Base-by-base conservation (phyloP, 2,888 invertebrate species). In the Linhomoeus sp. region DNA sequence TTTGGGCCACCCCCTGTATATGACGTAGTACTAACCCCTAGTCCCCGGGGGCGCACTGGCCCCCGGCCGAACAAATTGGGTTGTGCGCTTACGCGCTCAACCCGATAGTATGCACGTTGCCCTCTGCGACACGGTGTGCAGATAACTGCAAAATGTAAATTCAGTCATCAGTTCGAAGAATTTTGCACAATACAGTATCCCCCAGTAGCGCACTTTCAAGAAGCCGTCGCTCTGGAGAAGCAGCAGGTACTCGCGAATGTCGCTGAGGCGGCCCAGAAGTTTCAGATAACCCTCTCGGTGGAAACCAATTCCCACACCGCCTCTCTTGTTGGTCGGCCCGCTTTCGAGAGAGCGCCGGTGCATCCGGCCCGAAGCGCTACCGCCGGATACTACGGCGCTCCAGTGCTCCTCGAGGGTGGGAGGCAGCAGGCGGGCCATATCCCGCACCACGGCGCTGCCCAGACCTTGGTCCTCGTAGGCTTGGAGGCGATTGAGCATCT, bases 301-400 rank as follows among this genome's bases (percentile, higher is more conserved):
- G 77, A 75, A 38, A 92, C 76, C 53, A 94, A 71, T 66, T 94
- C 94, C 77, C 86, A 85, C 44, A 94, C 77, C 25, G 86, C 87
- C 23, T 84, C 23, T 84, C 82, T 66, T 92, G 92, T 60, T 87
- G 81, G 58, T 82, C 79, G 56, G 79, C 77, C 56, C 81, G 79
- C 46, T 75, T 72, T 50, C 78, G 76, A 17, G 73, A 68, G 52
- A 83, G 66, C 33, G 65, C 63, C 59, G 72, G 61, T 35, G 58
- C 53, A 29, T 23, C 26, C n/a, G n/a, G 35, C 1, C 14, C 23
- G 35, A 17, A 49, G 24, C 22, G 2, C n/a, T 12, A 19, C 24
- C n/a, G n/a, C n/a, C n/a, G n/a, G n/a, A n/a, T n/a, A n/a, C n/a
- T n/a, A n/a, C n/a, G n/a, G n/a, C n/a, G 45, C 72, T 62, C 75